Percentiles rank a stretch among this genome's conserved stretches.
phyloP scores from a whole-genome alignment of 2,113 vertebrate genomes.

The Mellivora capensis region DNA sequence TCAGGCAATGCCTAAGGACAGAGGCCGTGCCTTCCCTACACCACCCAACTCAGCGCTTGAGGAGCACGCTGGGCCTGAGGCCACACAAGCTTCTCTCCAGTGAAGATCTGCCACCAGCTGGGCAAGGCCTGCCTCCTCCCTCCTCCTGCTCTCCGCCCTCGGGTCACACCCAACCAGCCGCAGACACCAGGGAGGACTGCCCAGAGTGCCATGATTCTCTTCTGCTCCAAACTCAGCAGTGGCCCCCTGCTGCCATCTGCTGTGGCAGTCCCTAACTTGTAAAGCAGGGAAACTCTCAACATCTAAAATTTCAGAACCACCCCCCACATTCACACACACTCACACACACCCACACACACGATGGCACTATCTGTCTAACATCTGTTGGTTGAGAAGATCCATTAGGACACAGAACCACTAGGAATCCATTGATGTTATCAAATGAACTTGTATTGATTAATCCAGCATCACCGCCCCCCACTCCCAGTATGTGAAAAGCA shows the following conservation, averaged over 20 bases:
- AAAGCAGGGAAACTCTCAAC: neutral
- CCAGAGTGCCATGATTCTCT: no score
- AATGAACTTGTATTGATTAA: neutral
- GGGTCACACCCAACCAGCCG: neutral
- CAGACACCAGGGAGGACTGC: neutral
- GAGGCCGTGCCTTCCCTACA: neutral
- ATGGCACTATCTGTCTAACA: neutral
- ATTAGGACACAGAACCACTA: neutral
- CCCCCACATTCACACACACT: neutral
- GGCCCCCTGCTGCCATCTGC: neutral
- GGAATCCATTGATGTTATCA: neutral
- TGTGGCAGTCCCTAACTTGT: neutral
- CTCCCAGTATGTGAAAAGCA: neutral
- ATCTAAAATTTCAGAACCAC: neutral
- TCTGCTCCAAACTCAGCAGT: neutral
- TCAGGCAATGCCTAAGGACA: neutral
- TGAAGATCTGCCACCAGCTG: neutral
- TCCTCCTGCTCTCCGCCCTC: no score
- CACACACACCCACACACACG: neutral
- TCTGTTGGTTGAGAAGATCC: neutral
- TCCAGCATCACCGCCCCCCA: accelerated
- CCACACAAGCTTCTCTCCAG: neutral
- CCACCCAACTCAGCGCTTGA: neutral
- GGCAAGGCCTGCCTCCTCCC: no score
- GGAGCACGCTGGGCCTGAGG: neutral